Base-by-base conservation (phyloP, 2,888 invertebrate species). In the Watsonalla cultraria region DNA sequence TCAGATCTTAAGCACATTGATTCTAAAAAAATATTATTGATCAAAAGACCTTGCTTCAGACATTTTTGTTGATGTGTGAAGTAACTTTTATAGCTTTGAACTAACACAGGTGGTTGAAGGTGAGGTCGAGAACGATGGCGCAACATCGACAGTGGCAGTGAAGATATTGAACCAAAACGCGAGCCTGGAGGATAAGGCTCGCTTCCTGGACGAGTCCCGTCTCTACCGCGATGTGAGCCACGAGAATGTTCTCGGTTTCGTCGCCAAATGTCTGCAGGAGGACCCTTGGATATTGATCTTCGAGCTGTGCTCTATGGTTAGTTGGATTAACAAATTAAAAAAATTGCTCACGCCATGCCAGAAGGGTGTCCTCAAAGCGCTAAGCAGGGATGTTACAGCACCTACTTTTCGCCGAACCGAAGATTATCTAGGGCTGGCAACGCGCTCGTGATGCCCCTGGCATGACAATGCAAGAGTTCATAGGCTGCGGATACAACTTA, bases 121-220 rank as follows among this genome's bases (percentile, higher is more conserved):
- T 7, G 94, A 95, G 70, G 93, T 96, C 2, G 92, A 93, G 62
- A 68, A 81, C 65, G 71, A 77, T 46, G 74, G 80, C 51, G 69
- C 70, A 8, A 74, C 75, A 7, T 68, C 74, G 37, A 91, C 92
- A 34, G 95, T 95, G n/a, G 93, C 95, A n/a, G 96, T 96, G 6
- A 94, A 95, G 77, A 95, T 96, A 58, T 90, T 97, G 46, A 94
- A 95, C 59, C 95, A 95, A 68, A 95, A 95, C 72, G 95, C 96
- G 11, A 93, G 93, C 11, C 87, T 93, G n/a, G 92, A 92, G 50
- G 96, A 97, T 70, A 95, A 96, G 74, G 93, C 94, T 58, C 92
- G 94, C 71, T 97, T 96, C 82, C 90, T 97, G 48, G 94, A 95
- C 62, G 96, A 97, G 76, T 94, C 94, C 11, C 90, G 91, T 51